A percentile compares a stretch with the other conserved stretches of the same genome.
phyloP scores from a whole-genome alignment of 1,140 invertebrate genomes.

The Drosophila kanapiae region DNA sequence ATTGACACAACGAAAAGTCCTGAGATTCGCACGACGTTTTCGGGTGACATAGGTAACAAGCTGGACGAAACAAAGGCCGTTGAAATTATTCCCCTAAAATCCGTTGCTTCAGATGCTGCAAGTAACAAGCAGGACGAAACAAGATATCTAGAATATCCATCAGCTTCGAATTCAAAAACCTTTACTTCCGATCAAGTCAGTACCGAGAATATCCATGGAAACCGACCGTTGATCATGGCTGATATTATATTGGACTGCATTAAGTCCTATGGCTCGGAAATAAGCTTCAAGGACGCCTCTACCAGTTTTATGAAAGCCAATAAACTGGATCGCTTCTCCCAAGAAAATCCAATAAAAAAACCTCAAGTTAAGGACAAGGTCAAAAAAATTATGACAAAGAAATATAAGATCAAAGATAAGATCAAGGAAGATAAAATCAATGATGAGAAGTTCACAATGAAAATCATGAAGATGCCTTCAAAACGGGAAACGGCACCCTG shows the following conservation, averaged over 20 bases:
- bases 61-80: no score
- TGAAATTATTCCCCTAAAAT: no score
- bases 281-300: neutral
- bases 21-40: no score
- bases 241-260: constrained; percentile 3
- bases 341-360: neutral
- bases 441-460: neutral
- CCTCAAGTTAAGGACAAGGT: neutral
- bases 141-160: no score
- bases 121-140: no score
- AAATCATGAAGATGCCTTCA: neutral
- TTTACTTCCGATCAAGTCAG: fast-evolving
- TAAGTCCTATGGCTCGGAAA: neutral
- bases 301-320: constrained; percentile 10
- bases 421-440: neutral
- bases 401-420: neutral
- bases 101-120: no score
- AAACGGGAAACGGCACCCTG: neutral
- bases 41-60: no score
- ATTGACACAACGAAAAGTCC: no score
- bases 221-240: neutral
- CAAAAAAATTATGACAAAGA: neutral
- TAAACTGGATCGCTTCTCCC: neutral
- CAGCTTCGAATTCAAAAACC: neutral
- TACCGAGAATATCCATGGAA: neutral